These are phyloP conservation scores for Lepidochrysops patricia DNA, from an alignment of 2,888 invertebrate species.

Conservation along the genomic window DNA sequence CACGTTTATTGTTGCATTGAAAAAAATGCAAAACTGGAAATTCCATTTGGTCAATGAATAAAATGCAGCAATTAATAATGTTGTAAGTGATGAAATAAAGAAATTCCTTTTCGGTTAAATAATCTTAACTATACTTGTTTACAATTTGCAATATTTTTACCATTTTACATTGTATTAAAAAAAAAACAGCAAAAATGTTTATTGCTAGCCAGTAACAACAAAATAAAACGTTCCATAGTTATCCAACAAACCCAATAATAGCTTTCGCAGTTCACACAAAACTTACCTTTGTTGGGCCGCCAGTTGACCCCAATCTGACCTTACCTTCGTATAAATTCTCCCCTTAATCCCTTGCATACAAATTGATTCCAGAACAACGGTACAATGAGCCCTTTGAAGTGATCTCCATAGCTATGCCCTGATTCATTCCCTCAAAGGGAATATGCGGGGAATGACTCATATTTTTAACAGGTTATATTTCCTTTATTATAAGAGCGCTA, in stretches of 20 bases:
- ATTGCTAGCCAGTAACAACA: too few relatives aligned
- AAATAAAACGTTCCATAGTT: background rate
- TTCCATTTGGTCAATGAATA: too few relatives aligned
- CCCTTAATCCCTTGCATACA: background rate
- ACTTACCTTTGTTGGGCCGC: background rate
- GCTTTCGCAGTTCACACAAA: background rate
- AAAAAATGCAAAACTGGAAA: too few relatives aligned
- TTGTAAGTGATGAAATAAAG: too few relatives aligned
- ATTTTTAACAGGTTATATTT: background rate
- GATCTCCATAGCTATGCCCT: constrained; percentile 9
- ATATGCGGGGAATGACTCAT: background rate
- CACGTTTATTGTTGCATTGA: too few relatives aligned
- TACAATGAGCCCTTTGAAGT: constrained; percentile 3
- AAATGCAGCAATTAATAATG: too few relatives aligned
- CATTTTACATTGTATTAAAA: too few relatives aligned
- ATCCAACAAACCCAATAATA: background rate
- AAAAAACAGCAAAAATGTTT: too few relatives aligned
- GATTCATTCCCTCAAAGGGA: background rate
- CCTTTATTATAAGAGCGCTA: too few relatives aligned
- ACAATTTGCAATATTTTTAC: too few relatives aligned
- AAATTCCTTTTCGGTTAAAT: too few relatives aligned
- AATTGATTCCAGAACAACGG: constrained; percentile 7
- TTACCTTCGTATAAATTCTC: background rate
- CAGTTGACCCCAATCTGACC: background rate
- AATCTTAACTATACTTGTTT: too few relatives aligned